Conservation (phyloP, 2,113 vertebrate genomes). For the Suncus etruscus region DNA sequence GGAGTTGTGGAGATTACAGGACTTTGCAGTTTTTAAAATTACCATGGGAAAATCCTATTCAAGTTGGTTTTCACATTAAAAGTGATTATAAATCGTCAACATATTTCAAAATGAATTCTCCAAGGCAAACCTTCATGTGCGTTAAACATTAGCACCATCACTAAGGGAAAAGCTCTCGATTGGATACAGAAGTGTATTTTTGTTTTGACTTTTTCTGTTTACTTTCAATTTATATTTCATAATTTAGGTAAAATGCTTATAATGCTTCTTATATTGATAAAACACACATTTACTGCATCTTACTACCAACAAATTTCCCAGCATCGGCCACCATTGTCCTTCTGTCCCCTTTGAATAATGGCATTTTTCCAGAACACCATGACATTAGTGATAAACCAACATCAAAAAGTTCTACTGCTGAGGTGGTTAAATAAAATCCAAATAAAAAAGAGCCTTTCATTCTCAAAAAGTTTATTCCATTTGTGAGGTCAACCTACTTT, state of each 20-base stretch:
- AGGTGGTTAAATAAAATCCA: not conserved
- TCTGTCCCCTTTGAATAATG: too few species aligned
- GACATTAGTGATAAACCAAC: not conserved
- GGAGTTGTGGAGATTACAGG: not conserved
- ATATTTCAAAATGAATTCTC: slow-evolving; percentile 30
- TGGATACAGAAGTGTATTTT: too few species aligned
- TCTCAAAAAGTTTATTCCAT: not conserved
- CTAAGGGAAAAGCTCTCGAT: not conserved
- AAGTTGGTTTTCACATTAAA: not conserved
- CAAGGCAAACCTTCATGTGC: not conserved
- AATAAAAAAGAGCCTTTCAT: not conserved
- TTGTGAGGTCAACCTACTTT: not conserved
- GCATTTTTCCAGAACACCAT: not conserved
- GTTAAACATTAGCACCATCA: not conserved
- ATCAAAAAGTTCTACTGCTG: not conserved
- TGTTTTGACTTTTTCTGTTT: too few species aligned
- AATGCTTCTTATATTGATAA: too few species aligned
- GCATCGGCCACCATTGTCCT: too few species aligned
- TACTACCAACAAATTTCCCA: too few species aligned
- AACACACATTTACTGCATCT: too few species aligned
- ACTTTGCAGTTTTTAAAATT: not conserved
- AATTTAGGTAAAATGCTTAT: too few species aligned
- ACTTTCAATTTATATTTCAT: too few species aligned
- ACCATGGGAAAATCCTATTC: not conserved
- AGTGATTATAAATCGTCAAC: slow-evolving; percentile 7